phyloP scores from a whole-genome alignment of 2,888 invertebrate genomes.

The Desoria tigrina region DNA sequence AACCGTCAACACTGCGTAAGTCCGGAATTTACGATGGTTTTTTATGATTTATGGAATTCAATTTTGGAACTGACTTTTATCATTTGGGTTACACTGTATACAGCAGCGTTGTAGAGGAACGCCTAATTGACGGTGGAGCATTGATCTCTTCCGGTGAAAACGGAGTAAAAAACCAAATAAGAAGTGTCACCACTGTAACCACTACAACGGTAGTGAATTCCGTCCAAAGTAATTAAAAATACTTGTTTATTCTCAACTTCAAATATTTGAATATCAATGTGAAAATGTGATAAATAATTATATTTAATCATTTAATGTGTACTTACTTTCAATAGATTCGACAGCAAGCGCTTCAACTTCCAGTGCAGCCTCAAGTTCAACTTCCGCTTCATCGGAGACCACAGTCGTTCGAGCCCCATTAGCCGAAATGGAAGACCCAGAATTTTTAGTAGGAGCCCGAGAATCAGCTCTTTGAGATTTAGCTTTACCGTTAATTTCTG shows the following conservation, averaged over 20 bases:
- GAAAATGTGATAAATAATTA: not conserved
- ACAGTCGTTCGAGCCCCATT: slow-evolving; percentile 42
- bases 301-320: no score
- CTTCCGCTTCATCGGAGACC: slow-evolving; percentile 35
- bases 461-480: slow-evolving; percentile 22
- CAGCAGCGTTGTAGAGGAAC: slow-evolving; percentile 43
- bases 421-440: slow-evolving; percentile 25
- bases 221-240: slow-evolving; percentile 37
- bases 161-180: slow-evolving; percentile 45
- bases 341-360: slow-evolving; percentile 15
- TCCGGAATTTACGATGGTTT: not conserved
- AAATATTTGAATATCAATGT: not conserved
- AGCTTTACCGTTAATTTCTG: slow-evolving; percentile 10
- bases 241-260: no score
- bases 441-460: slow-evolving; percentile 11
- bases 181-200: slow-evolving; percentile 49
- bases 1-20: slow-evolving; percentile 28
- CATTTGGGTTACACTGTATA: no score
- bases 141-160: slow-evolving; percentile 30
- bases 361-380: slow-evolving; percentile 29
- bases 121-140: slow-evolving; percentile 46
- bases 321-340: slow-evolving; percentile 1
- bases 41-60: not conserved
- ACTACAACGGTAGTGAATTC: slow-evolving; percentile 50
- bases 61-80: slow-evolving; percentile 1